Percentiles rank a stretch among this genome's conserved stretches.
phyloP scores from a whole-genome alignment of 2,888 invertebrate genomes.

The Drosophila cognata region DNA sequence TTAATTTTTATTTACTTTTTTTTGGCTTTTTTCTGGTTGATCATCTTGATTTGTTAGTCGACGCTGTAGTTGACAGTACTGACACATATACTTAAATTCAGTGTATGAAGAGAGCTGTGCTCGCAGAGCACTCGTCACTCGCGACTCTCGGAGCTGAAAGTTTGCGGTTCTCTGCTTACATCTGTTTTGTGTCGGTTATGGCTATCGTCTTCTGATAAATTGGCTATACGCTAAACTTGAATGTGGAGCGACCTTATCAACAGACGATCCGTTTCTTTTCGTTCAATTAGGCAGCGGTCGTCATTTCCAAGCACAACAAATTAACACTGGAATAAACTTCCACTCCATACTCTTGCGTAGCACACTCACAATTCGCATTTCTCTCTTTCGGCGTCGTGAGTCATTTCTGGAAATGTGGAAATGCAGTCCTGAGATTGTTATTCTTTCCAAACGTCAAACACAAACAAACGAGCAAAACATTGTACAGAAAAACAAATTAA shows the following conservation, averaged over 20 bases:
- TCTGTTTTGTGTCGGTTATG: conserved; percentile 29
- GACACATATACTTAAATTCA: not conserved
- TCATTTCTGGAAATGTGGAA: conserved; percentile 39
- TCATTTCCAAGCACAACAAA: conserved; percentile 30
- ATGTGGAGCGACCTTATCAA: conserved; percentile 45
- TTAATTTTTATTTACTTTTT: too few relatives aligned
- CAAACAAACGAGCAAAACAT: conserved; percentile 12
- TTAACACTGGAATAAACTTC: conserved; percentile 12
- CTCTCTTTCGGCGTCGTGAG: conserved; percentile 26
- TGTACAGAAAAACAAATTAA: not conserved
- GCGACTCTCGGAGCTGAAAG: not conserved
- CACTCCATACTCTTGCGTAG: conserved; percentile 22
- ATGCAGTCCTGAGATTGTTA: conserved; percentile 42
- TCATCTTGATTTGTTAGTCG: not conserved
- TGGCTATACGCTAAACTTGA: conserved; percentile 24
- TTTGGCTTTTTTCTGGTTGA: conserved; percentile 1
- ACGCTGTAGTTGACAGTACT: not conserved
- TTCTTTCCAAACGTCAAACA: conserved; percentile 25
- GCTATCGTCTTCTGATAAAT: conserved; percentile 43
- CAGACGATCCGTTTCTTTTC: conserved; percentile 44
- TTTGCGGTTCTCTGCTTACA: conserved; percentile 8
- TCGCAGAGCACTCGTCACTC: not conserved
- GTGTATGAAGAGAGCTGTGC: not conserved
- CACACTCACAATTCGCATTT: not conserved
- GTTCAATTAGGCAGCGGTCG: conserved; percentile 38